Evolutionary conservation across 2,888 invertebrate species (phyloP).

Genomic region (Caradrina kadenii): DNA sequence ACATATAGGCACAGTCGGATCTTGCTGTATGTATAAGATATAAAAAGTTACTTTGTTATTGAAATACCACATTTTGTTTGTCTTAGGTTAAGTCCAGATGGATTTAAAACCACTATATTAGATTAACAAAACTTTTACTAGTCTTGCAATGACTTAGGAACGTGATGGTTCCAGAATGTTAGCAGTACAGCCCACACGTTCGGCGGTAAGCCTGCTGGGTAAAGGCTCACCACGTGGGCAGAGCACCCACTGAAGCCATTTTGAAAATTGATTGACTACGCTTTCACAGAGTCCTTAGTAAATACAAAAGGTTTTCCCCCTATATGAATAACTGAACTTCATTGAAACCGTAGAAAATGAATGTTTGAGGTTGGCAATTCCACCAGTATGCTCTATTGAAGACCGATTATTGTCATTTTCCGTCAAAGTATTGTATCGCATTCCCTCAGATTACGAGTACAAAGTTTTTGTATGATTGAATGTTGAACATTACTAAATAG

Average conservation of each 20-base stretch:
- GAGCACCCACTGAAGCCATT: slow-evolving; percentile 36
- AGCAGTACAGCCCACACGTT: slow-evolving; percentile 48
- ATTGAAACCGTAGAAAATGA: background rate
- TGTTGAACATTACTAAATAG: too few relatives aligned
- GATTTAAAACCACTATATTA: background rate
- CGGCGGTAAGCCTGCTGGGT: slow-evolving; percentile 27
- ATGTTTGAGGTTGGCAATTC: background rate
- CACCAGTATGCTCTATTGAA: slow-evolving; percentile 1
- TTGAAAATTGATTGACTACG: slow-evolving; percentile 33
- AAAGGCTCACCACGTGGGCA: slow-evolving; percentile 31
- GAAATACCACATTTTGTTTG: background rate
- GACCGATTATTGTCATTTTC: background rate
- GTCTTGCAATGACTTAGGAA: slow-evolving; percentile 1
- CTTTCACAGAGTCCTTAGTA: slow-evolving; percentile 18
- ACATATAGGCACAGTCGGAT: too few relatives aligned
- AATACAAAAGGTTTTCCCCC: slow-evolving; percentile 6
- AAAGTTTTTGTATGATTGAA: background rate
- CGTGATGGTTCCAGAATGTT: slow-evolving; percentile 30
- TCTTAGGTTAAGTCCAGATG: too few relatives aligned
- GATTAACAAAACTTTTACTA: slow-evolving; percentile 14
- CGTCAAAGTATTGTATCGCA: background rate
- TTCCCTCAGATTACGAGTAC: too few relatives aligned
- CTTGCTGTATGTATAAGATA: background rate
- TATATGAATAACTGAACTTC: slow-evolving; percentile 4
- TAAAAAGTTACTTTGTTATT: background rate